Evolutionary conservation across 2,888 invertebrate species (phyloP), one percentile per base, ranked within the genome.

Genomic region (Siphonodentalium dalli): DNA sequence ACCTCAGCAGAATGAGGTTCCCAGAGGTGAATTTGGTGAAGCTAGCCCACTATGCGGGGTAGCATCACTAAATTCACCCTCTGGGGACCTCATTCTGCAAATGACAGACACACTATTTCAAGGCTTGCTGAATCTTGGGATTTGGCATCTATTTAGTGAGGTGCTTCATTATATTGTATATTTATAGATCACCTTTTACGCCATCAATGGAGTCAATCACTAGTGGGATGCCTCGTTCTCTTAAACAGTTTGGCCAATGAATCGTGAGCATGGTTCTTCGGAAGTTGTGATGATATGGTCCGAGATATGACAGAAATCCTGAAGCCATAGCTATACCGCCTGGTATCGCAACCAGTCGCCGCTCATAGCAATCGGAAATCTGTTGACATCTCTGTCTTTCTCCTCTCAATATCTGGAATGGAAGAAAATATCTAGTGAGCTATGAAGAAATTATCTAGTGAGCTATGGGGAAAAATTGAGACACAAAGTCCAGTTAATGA

Each of bases 221-320:
- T 11, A 81, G 66, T 1, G 77, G 79, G 13, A 81, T 67, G 26
- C 81, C 81, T 31, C 79, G 62, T 49, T 81, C 81, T 40, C 75
- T 54, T 37, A 81, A 65, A 63, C 80, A 81, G 60, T 72, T 75
- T 23, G 80, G 79, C 81, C 81, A 81, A 45, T 77, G 72, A 1
- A 75, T 69, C 3, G 79, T 79, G 38, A 81, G 62, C 78, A 81
- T 79, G 40, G 69, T 57, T 1, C 77, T 69, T 13, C 81, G 63
- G 69, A 81, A 78, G 66, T 68, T 74, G 58, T 80, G 77, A 54
- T 78, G 75, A 62, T 79, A 81, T 0, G 80, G 77, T 1, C 80
- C 81, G 0, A 81, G 73, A 62, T 81, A 81, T 4, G 69, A 74
- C 31, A 72, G 63, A 58, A 81, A 75, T 1, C 70, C 81, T 0